Base-by-base conservation (phyloP, 2,888 invertebrate species). In the Tetragonisca angustula region DNA sequence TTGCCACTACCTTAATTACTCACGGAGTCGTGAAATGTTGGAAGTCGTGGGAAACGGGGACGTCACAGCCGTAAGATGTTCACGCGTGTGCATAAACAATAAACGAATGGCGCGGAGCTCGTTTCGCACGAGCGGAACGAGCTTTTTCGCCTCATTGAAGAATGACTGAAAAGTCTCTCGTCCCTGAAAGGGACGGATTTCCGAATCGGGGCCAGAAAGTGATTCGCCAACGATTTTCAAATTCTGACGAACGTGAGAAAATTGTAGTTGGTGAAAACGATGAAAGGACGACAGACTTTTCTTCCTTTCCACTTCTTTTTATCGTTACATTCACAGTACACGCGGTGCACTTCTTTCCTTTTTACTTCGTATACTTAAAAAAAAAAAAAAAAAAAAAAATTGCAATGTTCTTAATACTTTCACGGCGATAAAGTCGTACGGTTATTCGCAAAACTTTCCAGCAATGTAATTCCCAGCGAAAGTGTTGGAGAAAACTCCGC, bases 1-100 rank as follows among this genome's bases (percentile, higher is more conserved):
- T 86, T 86, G 86, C 81, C 62, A 76, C 70, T 79, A 79, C 85
- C 81, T 81, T 86, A 86, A 86, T 86, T 86, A 82, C 85, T 85
- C 86, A 78, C 77, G 72, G 59, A 27, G 52, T 76, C 70, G 76
- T 56, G 81, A 54, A 81, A 70, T 69, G 36, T 24, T 19, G 67
- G 43, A 50, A 56, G 62, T 56, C 24, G 71, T 36, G 71, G 62
- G 76, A 85, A 85, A 83, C 36, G 83, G 74, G 83, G 59, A 71
- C 79, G 71, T 43, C 43, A 11, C 43, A 43, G 43, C 77, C 75
- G 77, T 83, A 85, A 85, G 81, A 76, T 81, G 76, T 43, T 61
- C 64, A 50, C 72, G 43, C 67, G 70, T 67, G 59, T 79, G 54
- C 13, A 81, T 79, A 81, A 76, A 81, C 84, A 83, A 86, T 86